Base-by-base conservation (phyloP, 2,797 vertebrate genomes). In the Capromys pilorides region DNA sequence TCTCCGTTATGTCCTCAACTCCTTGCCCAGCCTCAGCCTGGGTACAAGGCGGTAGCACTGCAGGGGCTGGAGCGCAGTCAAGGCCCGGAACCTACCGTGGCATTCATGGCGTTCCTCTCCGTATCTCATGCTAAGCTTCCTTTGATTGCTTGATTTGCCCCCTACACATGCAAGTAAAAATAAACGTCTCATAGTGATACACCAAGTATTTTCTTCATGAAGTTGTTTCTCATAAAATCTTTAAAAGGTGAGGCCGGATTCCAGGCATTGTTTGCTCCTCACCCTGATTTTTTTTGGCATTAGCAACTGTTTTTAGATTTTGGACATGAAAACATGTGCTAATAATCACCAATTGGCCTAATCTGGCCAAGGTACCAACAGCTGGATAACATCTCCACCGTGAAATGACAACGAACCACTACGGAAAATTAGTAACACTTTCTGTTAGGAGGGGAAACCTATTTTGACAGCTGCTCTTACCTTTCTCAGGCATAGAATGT, bases 171-270 rank as follows among this genome's bases (percentile, higher is more conserved):
- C 21, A 57, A 83, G 33, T 77, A 93, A 81, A 96, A 94, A 84
- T 90, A 83, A 86, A 71, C 81, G 90, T 93, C 54, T 49, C 86
- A 4, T 39, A 10, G 82, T 77, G 94, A 94, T 62, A 61, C 31
- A 31, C 45, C 90, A 95, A 94, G 61, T 73, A 33, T 84, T 95
- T 96, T 92, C 80, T 73, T 69, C 54, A 67, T 67, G 39, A 94
- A 96, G 54, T 78, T 66, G 33, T 95, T 96, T 94, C 94, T 95
- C 49, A 36, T 64, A 73, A 93, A 95, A 87, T 86, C 78, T 95
- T 85, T n/a, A 69, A 93, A 96, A 97, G 94, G 97, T 96, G 97
- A 96, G 94, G 93, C 62, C 86, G 51, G 79, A 95, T 97, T 96
- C 90, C 90, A 96, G 83, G 81, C 85, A 93, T 97, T 97, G 96